Evolutionary conservation across 2,113 vertebrate genomes (phyloP).

Genomic region (Camelus bactrianus): DNA sequence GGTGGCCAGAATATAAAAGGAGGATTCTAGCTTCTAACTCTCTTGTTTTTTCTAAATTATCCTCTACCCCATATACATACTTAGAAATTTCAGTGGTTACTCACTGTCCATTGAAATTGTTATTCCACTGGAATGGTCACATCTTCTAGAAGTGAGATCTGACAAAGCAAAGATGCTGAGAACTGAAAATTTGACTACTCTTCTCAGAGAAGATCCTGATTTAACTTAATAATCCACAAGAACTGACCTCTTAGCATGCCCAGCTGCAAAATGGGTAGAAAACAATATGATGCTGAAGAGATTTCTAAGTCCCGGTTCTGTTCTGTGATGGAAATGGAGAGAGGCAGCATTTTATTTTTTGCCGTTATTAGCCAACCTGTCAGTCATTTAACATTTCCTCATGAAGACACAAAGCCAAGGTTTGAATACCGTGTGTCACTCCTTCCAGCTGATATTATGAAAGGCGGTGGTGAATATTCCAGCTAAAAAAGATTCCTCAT

Average conservation of each 20-base stretch:
- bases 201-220: neutral
- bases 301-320: neutral
- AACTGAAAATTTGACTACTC: neutral
- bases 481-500: neutral
- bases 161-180: neutral
- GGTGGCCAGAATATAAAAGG: neutral
- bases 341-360: conserved; percentile 7
- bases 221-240: neutral
- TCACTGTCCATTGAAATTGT: neutral
- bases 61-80: neutral
- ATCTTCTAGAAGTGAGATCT: neutral
- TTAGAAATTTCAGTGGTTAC: neutral
- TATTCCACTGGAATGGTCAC: neutral
- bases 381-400: conserved; percentile 58
- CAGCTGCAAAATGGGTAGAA: conserved; percentile 19
- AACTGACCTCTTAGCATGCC: neutral
- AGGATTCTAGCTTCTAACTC: neutral
- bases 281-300: neutral
- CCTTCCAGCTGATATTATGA: conserved; percentile 45
- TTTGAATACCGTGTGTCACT: conserved; percentile 46
- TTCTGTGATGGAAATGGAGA: neutral
- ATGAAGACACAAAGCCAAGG: neutral
- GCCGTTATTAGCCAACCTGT: conserved; percentile 50
- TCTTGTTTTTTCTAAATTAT: neutral
- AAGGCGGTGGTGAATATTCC: conserved; percentile 5